Base-by-base conservation (phyloP, 2,113 vertebrate genomes). In the Perca schrenkii region DNA sequence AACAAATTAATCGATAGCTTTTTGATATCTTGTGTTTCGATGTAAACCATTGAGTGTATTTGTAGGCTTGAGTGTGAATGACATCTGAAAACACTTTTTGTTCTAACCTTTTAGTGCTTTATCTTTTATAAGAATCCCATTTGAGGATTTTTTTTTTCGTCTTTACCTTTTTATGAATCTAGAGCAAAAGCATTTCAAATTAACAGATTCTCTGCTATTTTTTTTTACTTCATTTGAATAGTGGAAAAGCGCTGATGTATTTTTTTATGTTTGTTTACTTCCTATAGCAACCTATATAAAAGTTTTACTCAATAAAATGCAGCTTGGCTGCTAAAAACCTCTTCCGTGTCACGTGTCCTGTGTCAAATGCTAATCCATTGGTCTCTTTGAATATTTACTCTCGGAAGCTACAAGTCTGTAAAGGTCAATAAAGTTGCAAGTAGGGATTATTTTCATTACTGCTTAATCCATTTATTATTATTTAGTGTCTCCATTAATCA, bases 261-360 rank as follows among this genome's bases (percentile, higher is more conserved):
- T 79, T 82, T 75, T 76, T 76, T 65, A 68, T 63, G 62, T 89
- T 86, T 84, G 57, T 84, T 10, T 89, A 80, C 68, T 85, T 88
- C n/a, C 15, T 64, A 82, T 89, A 87, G 74, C 74, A 63, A 52
- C 74, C 16, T 76, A 22, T 85, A 77, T 89, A 72, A 78, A 58
- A 80, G 60, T 82, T 80, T 43, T 91, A 86, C 77, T 86, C 65
- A 94, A 89, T 93, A 93, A 94, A 94, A 90, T 1, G 3, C 69
- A 74, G 68, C 34, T 25, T 22, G 19, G 34, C 79, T 77, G 88
- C 17, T 65, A 15, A 79, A 77, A 71, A 83, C 12, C 19, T 47
- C 61, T 28, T 16, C 22, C 2, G n/a, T n/a, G n/a, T n/a, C n/a
- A 22, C 3, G 19, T 40, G 19, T 79, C 31, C 3, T 84, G 40